Base-by-base conservation (phyloP, 2,797 vertebrate genomes). In the Mionectes olivaceus region DNA sequence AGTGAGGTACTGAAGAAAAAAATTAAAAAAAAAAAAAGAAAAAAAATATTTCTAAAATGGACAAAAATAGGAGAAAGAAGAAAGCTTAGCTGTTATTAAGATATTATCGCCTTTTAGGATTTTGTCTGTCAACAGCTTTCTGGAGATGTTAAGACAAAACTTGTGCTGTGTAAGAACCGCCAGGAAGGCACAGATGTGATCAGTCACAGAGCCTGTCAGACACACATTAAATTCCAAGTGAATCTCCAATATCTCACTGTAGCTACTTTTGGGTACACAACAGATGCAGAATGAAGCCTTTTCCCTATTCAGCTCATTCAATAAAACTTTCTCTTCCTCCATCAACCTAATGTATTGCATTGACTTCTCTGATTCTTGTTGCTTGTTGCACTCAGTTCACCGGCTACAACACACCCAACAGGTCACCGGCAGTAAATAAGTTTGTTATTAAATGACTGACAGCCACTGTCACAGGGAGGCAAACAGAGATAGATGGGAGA, bases 51-150 rank as follows among this genome's bases (percentile, higher is more conserved):
- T 52, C 28, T 22, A 55, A 46, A 22, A 63, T 9, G 1, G 2
- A 24, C 9, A 13, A 3, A 16, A 19, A 50, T 8, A 8, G 43
- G 7, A 19, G n/a, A 43, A 21, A 67, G 16, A 44, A 56, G 19
- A 55, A 70, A 65, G 27, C 27, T 70, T 61, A 65, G 47, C 32
- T 91, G 87, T 67, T 89, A 76, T 61, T 28, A 79, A 87, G 73
- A 56, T 47, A 74, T 61, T 87, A 91, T 41, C 70, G 91, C 30
- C n/a, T 77, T 60, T 84, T 33, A 89, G 68, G 41, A 63, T 87
- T 91, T 83, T 86, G 79, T 79, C 79, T 93, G 89, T 89, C 80
- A 74, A 69, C 67, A 90, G 75, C 43, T 50, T 80, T 70, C 46
- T 41, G 67, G 41, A 91, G 82, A 88, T 23, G 23, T 69, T 83